Percentiles rank a stretch among this genome's conserved stretches.
phyloP scores from a whole-genome alignment of 2,797 vertebrate genomes.

The Parambassis ranga region DNA sequence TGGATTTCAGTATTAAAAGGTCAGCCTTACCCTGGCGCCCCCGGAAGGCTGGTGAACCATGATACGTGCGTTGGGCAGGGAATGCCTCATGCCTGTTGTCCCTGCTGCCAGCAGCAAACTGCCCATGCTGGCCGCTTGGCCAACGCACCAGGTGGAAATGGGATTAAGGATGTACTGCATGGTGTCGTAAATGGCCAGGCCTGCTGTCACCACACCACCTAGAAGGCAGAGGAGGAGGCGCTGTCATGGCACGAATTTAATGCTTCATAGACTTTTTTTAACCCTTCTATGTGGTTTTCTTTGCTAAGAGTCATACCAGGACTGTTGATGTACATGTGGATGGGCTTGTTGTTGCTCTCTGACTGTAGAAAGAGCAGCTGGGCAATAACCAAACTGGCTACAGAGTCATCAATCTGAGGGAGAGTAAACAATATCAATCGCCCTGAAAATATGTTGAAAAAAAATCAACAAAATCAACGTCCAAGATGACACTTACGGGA shows the following conservation, averaged over 20 bases:
- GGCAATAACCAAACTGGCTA: slow-evolving; percentile 92
- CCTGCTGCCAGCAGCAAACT: slow-evolving; percentile 90
- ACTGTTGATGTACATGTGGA: slow-evolving; percentile 97
- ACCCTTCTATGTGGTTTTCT: neutral
- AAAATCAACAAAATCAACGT: neutral
- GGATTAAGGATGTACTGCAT: slow-evolving; percentile 98
- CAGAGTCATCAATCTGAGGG: slow-evolving; percentile 81
- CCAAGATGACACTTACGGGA: slow-evolving; percentile 77
- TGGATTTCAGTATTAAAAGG: no score
- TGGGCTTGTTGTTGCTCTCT: slow-evolving; percentile 95
- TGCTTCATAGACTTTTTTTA: neutral
- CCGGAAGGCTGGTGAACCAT: slow-evolving; percentile 96
- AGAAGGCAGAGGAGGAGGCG: neutral
- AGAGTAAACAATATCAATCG: neutral
- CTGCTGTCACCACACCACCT: slow-evolving; percentile 91
- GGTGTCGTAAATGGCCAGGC: slow-evolving; percentile 94
- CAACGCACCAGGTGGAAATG: slow-evolving; percentile 95
- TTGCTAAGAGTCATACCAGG: slow-evolving; percentile 86
- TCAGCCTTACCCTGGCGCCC: slow-evolving; percentile 83
- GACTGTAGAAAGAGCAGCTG: slow-evolving; percentile 94
- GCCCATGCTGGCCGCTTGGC: slow-evolving; percentile 96
- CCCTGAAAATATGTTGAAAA: neutral
- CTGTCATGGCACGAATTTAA: neutral
- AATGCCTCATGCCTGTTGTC: slow-evolving; percentile 89
- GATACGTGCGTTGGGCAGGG: slow-evolving; percentile 92